A percentile compares a stretch with the other conserved stretches of the same genome.
Evolutionary conservation across 2,888 invertebrate genomes (phyloP).

Genomic region (Nymphalis polychloros): DNA sequence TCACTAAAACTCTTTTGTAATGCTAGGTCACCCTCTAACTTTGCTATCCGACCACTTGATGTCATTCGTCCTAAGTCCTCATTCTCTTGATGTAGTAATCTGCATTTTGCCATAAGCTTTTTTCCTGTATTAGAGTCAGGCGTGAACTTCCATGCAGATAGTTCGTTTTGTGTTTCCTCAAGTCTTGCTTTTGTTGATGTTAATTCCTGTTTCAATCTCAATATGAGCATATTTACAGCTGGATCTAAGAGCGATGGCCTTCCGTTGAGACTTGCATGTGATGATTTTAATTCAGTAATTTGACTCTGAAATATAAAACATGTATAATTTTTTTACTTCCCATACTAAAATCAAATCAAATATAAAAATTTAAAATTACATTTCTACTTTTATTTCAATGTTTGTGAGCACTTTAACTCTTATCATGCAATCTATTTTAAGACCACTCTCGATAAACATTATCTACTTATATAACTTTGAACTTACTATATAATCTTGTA

Average conservation of each 20-base stretch:
- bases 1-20: constrained; percentile 97
- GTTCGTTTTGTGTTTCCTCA: constrained; percentile 98
- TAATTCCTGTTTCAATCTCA: constrained; percentile 94
- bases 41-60: constrained; percentile 95
- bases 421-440: too few relatives aligned
- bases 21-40: constrained; percentile 96
- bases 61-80: constrained; percentile 98
- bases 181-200: constrained; percentile 93
- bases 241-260: constrained; percentile 90
- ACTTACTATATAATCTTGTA: constrained; percentile 96
- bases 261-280: constrained; percentile 92
- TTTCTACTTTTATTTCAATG: too few relatives aligned
- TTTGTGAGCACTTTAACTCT: too few relatives aligned
- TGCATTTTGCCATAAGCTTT: constrained; percentile 98
- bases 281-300: constrained; percentile 95
- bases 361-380: too few relatives aligned
- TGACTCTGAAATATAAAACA: constrained; percentile 86
- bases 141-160: constrained; percentile 99
- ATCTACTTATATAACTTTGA: constrained; percentile 14
- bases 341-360: not conserved
- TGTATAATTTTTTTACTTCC: not conserved
- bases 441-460: not conserved
- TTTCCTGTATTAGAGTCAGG: constrained; percentile 99
- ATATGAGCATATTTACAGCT: constrained; percentile 95
- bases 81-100: constrained; percentile 96